Evolutionary conservation across 1,140 invertebrate species (phyloP).

Genomic region (Bombus superbus): DNA sequence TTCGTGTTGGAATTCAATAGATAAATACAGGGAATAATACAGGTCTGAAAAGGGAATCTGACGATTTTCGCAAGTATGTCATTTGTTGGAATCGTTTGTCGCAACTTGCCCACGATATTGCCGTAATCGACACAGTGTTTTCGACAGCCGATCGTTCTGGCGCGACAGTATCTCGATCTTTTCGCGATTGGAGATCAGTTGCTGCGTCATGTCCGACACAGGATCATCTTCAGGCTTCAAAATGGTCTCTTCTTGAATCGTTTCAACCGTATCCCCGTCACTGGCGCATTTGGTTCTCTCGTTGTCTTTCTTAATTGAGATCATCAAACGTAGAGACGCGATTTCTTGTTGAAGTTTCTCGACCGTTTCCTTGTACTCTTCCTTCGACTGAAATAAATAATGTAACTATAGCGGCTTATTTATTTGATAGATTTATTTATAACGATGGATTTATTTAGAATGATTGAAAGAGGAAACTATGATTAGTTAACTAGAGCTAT

Average conservation of each 20-base stretch:
- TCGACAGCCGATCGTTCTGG: constrained; percentile 65
- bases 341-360: constrained; percentile 28
- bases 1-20: no score
- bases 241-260: constrained; percentile 21
- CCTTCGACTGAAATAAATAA: constrained; percentile 7
- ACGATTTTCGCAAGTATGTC: not conserved
- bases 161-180: constrained; percentile 54
- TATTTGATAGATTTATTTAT: no score
- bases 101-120: constrained; percentile 55
- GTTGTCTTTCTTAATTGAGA: constrained; percentile 11
- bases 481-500: no score
- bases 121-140: constrained; percentile 52
- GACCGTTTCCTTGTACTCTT: constrained; percentile 4
- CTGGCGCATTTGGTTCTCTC: not conserved
- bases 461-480: no score
- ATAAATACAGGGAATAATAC: not conserved
- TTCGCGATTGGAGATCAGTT: constrained; percentile 57
- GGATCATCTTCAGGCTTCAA: constrained; percentile 53
- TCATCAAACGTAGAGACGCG: not conserved
- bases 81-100: constrained; percentile 41
- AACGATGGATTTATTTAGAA: no score
- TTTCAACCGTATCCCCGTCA: constrained; percentile 30
- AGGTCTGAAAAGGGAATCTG: not conserved
- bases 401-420: no score
- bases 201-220: constrained; percentile 49